These are phyloP conservation scores for Etia nguti DNA, from an alignment of 2,113 vertebrate genomes.

Conservation along the genomic window DNA sequence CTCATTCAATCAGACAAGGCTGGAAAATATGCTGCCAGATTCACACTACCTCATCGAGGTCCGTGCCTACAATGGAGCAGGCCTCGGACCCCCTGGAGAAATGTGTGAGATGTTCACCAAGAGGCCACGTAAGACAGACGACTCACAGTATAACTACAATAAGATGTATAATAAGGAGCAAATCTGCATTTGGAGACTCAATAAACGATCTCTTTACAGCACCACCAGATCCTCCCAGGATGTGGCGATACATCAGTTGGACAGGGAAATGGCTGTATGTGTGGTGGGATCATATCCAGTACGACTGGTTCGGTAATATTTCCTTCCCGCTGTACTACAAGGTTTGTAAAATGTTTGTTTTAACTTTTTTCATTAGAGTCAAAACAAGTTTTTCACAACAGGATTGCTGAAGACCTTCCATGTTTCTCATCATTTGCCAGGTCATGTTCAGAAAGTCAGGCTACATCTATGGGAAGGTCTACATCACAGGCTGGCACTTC, in stretches of 20 bases:
- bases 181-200: background rate
- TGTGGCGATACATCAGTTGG: conserved; percentile 81
- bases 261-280: conserved; percentile 86
- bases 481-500: conserved; percentile 89
- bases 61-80: conserved; percentile 89
- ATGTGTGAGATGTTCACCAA: conserved; percentile 83
- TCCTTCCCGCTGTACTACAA: conserved; percentile 72
- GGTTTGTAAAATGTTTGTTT: conserved; percentile 15
- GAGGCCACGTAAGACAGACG: conserved; percentile 85
- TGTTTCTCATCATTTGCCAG: conserved; percentile 50
- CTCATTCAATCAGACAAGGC: conserved; percentile 79
- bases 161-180: background rate
- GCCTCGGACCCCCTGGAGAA: conserved; percentile 86
- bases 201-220: conserved; percentile 70
- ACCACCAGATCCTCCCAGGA: conserved; percentile 85
- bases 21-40: conserved; percentile 92
- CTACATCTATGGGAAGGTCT: conserved; percentile 87
- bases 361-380: background rate
- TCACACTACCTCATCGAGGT: conserved; percentile 93
- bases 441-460: conserved; percentile 91
- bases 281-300: conserved; percentile 91
- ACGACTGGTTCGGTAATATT: conserved; percentile 76
- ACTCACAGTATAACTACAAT: background rate
- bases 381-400: background rate
- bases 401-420: background rate